phyloP scores from a whole-genome alignment of 1,140 invertebrate species.

The Trichoplusia ni region DNA sequence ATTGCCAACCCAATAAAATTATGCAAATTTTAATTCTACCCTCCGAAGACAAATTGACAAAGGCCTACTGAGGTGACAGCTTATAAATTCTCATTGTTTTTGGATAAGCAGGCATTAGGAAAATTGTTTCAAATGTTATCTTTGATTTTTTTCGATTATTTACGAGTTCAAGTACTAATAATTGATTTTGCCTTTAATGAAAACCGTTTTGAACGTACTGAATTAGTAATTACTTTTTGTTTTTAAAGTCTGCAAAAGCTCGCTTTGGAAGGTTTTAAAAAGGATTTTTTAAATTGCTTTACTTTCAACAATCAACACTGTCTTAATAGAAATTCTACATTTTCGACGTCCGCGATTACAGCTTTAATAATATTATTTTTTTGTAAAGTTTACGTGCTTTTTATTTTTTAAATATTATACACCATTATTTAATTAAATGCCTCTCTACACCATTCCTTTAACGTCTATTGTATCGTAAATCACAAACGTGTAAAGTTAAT shows the following conservation, averaged over 20 bases:
- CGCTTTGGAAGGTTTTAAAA: too few species aligned
- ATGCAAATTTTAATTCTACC: constrained; percentile 30
- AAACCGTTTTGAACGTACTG: constrained; percentile 12
- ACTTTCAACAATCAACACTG: too few species aligned
- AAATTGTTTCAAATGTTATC: constrained; percentile 17
- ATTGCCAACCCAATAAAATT: constrained; percentile 21
- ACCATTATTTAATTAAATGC: too few species aligned
- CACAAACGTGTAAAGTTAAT: too few species aligned
- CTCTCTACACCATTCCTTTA: too few species aligned
- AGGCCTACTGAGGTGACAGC: constrained; percentile 8
- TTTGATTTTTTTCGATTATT: constrained; percentile 12
- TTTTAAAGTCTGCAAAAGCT: not conserved
- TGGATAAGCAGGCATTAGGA: constrained; percentile 1
- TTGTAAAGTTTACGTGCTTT: too few species aligned
- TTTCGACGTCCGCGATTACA: too few species aligned
- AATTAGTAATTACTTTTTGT: not conserved
- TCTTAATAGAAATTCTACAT: too few species aligned
- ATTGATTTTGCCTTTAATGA: not conserved
- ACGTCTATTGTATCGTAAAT: too few species aligned
- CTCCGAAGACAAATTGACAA: constrained; percentile 12
- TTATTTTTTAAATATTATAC: too few species aligned
- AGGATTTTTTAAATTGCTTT: too few species aligned
- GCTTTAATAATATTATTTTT: too few species aligned
- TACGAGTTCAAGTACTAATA: not conserved
- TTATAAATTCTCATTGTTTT: constrained; percentile 9